These are phyloP conservation scores for Trematomus bernacchii DNA, from an alignment of 2,797 vertebrate species.

Conservation along the genomic window DNA sequence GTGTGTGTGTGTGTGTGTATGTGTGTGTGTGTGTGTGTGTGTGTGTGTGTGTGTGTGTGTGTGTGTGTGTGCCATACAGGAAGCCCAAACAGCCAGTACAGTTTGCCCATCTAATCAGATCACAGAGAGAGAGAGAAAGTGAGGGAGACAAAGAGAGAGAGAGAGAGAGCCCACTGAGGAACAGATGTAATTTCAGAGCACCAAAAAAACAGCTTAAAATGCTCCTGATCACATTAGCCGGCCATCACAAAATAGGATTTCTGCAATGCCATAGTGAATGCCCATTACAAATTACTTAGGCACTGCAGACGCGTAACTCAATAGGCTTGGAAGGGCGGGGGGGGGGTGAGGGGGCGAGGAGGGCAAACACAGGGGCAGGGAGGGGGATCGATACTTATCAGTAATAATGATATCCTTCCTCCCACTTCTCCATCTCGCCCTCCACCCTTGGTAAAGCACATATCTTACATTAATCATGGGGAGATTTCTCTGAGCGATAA, in stretches of 20 bases:
- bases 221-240: constrained; percentile 90
- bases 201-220: constrained; percentile 88
- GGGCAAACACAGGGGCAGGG: constrained; percentile 77
- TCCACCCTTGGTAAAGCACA: constrained; percentile 75
- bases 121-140: constrained; percentile 60
- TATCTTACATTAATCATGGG: constrained; percentile 82
- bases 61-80: constrained; percentile 57
- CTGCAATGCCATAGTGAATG: constrained; percentile 90
- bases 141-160: constrained; percentile 21
- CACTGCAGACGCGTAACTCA: constrained; percentile 88
- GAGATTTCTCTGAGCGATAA: constrained; percentile 78
- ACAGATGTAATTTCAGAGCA: constrained; percentile 87
- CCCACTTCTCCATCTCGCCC: constrained; percentile 66
- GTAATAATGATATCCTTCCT: constrained; percentile 89
- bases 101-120: constrained; percentile 86
- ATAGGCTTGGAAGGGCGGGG: constrained; percentile 79
- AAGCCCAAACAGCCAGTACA: constrained; percentile 72
- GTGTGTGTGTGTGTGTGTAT: too few relatives aligned
- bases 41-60: too few relatives aligned
- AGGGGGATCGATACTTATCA: constrained; percentile 87
- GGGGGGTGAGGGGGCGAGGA: constrained; percentile 61
- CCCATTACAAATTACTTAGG: constrained; percentile 92
- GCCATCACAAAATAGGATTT: constrained; percentile 91
- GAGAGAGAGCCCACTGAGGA: constrained; percentile 72
- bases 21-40: too few relatives aligned